These are phyloP conservation scores for Coptotermes formosanus DNA, from an alignment of 1,140 invertebrate species.

Conservation along the genomic window DNA sequence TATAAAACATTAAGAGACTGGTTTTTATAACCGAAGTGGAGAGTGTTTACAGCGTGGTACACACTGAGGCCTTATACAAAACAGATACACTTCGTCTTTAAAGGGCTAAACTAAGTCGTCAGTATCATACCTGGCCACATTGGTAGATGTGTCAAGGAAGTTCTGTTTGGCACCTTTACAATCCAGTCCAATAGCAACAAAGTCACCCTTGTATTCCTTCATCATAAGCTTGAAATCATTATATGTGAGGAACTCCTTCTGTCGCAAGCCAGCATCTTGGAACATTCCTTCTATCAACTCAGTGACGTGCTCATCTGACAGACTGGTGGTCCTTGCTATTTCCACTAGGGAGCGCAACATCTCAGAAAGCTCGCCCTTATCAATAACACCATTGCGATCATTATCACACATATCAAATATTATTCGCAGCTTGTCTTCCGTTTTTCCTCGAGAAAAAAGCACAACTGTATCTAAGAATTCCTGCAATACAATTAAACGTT, in stretches of 20 bases:
- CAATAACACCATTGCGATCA: constrained; percentile 91
- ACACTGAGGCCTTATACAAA: too few species aligned
- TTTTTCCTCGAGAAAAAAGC: constrained; percentile 85
- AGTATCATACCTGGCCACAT: constrained; percentile 70
- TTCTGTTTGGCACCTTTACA: constrained; percentile 96
- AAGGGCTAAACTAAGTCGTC: too few species aligned
- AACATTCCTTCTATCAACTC: constrained; percentile 95
- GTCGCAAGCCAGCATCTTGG: constrained; percentile 84
- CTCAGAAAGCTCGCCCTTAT: constrained; percentile 90
- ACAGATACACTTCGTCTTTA: too few species aligned
- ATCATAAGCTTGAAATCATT: constrained; percentile 95
- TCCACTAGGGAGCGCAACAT: constrained; percentile 93
- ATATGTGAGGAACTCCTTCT: constrained; percentile 90
- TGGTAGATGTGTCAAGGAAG: constrained; percentile 91
- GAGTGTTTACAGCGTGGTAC: too few species aligned
- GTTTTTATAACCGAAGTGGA: too few species aligned
- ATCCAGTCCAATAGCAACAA: constrained; percentile 93
- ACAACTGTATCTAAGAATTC: constrained; percentile 97
- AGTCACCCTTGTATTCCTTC: constrained; percentile 95
- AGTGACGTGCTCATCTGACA: constrained; percentile 86
- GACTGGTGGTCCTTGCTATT: constrained; percentile 87
- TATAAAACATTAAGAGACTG: too few species aligned
- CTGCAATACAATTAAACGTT: constrained; percentile 42
- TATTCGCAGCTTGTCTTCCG: constrained; percentile 93
- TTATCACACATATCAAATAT: constrained; percentile 99